Percentiles rank a stretch among this genome's conserved stretches.
phyloP scores from a whole-genome alignment of 1,140 invertebrate genomes.

The Gryllus bimaculatus region DNA sequence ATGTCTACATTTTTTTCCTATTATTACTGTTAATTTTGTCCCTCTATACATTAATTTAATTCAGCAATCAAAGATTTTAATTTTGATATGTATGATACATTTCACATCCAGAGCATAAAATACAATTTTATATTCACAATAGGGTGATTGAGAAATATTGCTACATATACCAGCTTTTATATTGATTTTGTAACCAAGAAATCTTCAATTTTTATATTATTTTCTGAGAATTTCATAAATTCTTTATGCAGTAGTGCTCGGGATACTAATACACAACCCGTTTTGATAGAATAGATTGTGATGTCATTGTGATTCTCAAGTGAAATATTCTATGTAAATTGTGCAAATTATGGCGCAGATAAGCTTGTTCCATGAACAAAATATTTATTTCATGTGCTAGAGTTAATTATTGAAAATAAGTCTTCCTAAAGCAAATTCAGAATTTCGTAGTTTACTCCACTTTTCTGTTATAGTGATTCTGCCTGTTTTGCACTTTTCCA shows the following conservation, averaged over 20 bases:
- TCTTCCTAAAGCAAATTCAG: no score
- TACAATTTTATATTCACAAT: not conserved
- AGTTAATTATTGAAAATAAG: no score
- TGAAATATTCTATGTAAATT: not conserved
- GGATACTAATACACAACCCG: not conserved
- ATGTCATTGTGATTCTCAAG: not conserved
- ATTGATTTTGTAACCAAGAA: not conserved
- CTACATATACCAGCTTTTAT: not conserved
- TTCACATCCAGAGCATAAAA: no score
- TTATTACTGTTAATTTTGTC: not conserved
- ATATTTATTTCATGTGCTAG: no score
- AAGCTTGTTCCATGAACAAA: not conserved
- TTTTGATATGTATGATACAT: not conserved
- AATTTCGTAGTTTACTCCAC: no score
- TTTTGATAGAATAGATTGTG: not conserved
- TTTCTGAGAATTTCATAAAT: not conserved
- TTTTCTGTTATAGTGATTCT: no score
- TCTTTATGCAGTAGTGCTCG: no score
- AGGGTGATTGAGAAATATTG: not conserved
- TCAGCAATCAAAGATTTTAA: not conserved
- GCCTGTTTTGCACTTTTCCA: no score
- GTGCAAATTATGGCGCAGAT: not conserved
- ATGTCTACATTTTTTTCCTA: not conserved
- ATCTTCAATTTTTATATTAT: not conserved
- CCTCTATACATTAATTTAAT: not conserved